Percentiles rank a stretch among this genome's conserved stretches.
phyloP scores from a whole-genome alignment of 2,888 invertebrate species.

The Eumacrocentrus americanus region DNA sequence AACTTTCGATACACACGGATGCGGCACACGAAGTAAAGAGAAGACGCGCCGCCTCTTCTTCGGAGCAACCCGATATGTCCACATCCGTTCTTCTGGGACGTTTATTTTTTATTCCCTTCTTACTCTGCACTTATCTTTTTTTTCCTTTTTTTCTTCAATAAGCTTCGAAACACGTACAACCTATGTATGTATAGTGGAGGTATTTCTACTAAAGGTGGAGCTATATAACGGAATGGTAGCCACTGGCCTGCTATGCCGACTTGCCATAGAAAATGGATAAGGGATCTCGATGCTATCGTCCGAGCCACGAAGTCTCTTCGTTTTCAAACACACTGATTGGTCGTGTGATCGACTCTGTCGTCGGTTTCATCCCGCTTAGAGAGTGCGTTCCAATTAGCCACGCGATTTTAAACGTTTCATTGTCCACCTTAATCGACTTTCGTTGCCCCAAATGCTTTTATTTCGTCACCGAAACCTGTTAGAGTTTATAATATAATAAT shows the following conservation, averaged over 20 bases:
- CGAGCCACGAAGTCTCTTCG: constrained; percentile 32
- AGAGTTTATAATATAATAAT: background rate
- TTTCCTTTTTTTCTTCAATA: constrained; percentile 5
- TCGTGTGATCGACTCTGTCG: constrained; percentile 27
- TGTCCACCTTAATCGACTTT: constrained; percentile 26
- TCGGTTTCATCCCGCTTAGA: constrained; percentile 4
- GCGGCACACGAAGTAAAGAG: constrained; percentile 9
- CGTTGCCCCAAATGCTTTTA: background rate
- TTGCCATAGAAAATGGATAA: constrained; percentile 21
- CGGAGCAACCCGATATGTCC: constrained; percentile 36
- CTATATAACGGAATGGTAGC: constrained; percentile 18
- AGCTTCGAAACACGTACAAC: background rate
- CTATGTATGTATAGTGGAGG: background rate
- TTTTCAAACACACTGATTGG: constrained; percentile 38
- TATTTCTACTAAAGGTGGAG: constrained; percentile 5
- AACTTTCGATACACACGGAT: constrained; percentile 38
- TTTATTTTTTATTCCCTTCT: constrained; percentile 7
- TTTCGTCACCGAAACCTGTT: background rate
- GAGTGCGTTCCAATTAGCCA: constrained; percentile 38
- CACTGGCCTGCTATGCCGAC: constrained; percentile 16
- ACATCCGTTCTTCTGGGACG: constrained; percentile 36
- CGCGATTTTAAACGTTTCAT: constrained; percentile 38
- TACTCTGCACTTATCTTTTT: background rate
- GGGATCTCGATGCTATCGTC: constrained; percentile 38
- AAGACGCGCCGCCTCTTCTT: constrained; percentile 20